Base-by-base conservation (phyloP, 2,888 invertebrate species). In the Ectemnius cavifrons region DNA sequence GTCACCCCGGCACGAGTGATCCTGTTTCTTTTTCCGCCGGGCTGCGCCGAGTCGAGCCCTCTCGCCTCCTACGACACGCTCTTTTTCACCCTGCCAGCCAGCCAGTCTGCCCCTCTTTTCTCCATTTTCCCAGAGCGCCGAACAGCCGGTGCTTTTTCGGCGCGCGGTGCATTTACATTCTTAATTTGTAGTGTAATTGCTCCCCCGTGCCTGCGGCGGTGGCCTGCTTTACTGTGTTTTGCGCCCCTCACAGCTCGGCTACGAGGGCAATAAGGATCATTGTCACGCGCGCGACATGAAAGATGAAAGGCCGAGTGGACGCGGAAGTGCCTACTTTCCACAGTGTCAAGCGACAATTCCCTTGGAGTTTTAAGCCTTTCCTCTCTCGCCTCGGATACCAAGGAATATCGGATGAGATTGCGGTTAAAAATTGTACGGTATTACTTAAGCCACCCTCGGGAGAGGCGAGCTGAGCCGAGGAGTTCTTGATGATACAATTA, bases 401-500 rank as follows among this genome's bases (percentile, higher is more conserved):
- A 63, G 76, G 85, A 86, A 81, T 84, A 85, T 84, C 82, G 84
- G 84, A 84, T 81, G 85, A 87, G 87, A 89, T 87, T 88, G 90
- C 85, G 90, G 90, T 90, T 89, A 90, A 91, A 91, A 91, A 91
- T 91, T 87, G 89, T 84, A 85, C 79, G 85, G 84, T 86, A 90
- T 90, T 89, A 90, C 86, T 90, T 88, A 86, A 88, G 85, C 79
- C 85, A 82, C 83, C 75, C 77, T 71, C 68, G 75, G 74, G 37
- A 37, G 37, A 37, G 37, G 8, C 37, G 37, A 37, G 37, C 75
- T 78, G 79, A 81, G 76, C 80, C 80, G 82, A 85, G 86, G 84
- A 86, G 83, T 85, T 86, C 84, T 84, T 91, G 90, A 91, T 91
- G 90, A 90, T 90, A 90, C 91, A 91, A 91, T 91, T 91, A 91